Evolutionary conservation across 2,797 vertebrate species (phyloP).

Genomic region (Bradypus variegatus): DNA sequence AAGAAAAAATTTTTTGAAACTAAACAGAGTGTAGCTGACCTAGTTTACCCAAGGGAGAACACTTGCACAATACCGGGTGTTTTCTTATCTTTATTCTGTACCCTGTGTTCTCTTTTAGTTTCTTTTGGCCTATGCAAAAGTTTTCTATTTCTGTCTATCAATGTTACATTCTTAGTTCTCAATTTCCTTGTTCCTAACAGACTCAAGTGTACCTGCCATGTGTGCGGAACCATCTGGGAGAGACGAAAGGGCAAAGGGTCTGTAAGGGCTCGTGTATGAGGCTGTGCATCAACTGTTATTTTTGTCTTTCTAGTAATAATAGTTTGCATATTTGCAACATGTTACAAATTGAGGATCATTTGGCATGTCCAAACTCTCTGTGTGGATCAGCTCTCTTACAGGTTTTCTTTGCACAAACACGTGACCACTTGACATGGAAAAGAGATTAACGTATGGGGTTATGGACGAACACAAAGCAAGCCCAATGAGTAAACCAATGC

Average conservation of each 20-base stretch:
- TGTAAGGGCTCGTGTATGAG: not conserved
- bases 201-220: fast-evolving
- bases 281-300: not conserved
- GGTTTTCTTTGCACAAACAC: not conserved
- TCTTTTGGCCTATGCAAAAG: no score
- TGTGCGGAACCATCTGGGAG: not conserved
- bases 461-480: fast-evolving
- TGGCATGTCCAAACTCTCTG: not conserved
- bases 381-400: not conserved
- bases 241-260: fast-evolving
- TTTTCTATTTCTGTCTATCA: no score
- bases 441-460: no score
- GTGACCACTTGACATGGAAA: not conserved
- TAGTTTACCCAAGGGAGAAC: no score
- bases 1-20: no score
- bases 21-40: no score
- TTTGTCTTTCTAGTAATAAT: not conserved
- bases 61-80: no score
- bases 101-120: no score
- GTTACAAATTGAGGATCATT: not conserved
- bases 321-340: not conserved
- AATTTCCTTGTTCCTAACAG: no score
- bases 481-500: no score
- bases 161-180: no score
- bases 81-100: no score